Conservation (phyloP, 2,797 vertebrate genomes). For the Eospalax fontanierii region DNA sequence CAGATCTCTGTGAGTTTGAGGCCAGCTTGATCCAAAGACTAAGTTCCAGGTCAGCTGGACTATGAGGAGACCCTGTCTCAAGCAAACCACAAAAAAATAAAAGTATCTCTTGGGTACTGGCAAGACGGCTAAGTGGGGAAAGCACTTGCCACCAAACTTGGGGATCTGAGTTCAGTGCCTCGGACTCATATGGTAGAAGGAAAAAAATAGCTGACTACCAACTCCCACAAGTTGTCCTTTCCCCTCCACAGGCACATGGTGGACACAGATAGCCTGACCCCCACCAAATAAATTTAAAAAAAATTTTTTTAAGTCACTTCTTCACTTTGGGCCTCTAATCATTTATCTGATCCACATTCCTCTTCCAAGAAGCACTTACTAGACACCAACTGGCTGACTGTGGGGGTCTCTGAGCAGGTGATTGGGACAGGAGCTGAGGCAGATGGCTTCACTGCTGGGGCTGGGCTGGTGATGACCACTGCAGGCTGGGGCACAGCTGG, state of each 20-base stretch:
- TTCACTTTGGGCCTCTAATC: neutral
- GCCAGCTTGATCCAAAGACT: no score
- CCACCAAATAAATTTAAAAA: neutral
- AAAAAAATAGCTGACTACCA: no score
- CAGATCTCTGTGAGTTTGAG: no score
- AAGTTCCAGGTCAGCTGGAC: no score
- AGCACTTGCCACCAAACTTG: neutral
- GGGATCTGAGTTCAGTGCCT: neutral
- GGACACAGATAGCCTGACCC: no score
- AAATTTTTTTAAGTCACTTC: neutral
- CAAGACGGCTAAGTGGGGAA: neutral
- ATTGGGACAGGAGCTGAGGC: constrained; percentile 90
- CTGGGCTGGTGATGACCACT: constrained; percentile 92
- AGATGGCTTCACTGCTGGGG: constrained; percentile 86
- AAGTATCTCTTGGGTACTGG: no score
- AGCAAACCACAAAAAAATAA: no score
- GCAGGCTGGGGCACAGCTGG: constrained; percentile 90
- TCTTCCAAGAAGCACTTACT: constrained; percentile 91
- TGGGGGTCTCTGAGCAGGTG: constrained; percentile 94
- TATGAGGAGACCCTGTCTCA: no score
- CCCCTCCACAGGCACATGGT: no score
- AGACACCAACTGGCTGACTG: constrained; percentile 96
- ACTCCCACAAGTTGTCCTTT: no score
- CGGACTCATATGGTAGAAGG: no score
- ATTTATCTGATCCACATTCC: neutral